Conservation (phyloP, 2,113 vertebrate genomes). For the Spea bombifrons region DNA sequence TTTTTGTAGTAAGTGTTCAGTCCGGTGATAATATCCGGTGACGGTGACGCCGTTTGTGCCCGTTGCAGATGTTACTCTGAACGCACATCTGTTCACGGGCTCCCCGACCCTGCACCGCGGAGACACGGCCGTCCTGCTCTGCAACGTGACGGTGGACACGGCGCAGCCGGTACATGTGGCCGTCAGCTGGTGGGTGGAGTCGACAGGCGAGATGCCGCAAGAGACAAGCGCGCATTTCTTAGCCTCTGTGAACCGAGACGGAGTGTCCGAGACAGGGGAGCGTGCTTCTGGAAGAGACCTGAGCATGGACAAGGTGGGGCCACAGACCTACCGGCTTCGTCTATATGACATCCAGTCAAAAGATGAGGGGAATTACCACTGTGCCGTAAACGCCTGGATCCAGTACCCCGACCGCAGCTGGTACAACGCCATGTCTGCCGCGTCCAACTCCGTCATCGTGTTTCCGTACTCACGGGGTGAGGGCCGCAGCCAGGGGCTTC, state of each 20-base stretch:
- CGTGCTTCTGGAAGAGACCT: slow-evolving; percentile 61
- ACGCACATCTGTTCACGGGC: slow-evolving; percentile 61
- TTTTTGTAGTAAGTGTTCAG: not conserved
- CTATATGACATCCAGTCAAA: slow-evolving; percentile 66
- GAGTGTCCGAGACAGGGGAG: slow-evolving; percentile 56
- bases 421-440: slow-evolving; percentile 72
- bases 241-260: slow-evolving; percentile 67
- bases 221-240: slow-evolving; percentile 53
- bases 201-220: slow-evolving; percentile 21
- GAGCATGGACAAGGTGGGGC: slow-evolving; percentile 72
- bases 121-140: slow-evolving; percentile 73
- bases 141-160: slow-evolving; percentile 72
- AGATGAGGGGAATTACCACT: slow-evolving; percentile 78
- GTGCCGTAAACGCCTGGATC: slow-evolving; percentile 74
- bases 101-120: slow-evolving; percentile 72
- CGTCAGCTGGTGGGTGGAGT: slow-evolving; percentile 71
- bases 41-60: not conserved
- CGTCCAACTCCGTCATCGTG: slow-evolving; percentile 69
- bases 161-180: slow-evolving; percentile 66
- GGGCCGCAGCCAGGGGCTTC: slow-evolving; percentile 28
- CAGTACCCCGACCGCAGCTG: slow-evolving; percentile 74
- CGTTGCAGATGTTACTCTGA: slow-evolving; percentile 68
- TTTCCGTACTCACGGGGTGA: slow-evolving; percentile 81
- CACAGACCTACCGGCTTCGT: slow-evolving; percentile 71
- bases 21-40: not conserved